Evolutionary conservation across 2,888 invertebrate genomes (phyloP).

Genomic region (Nemotelus pantherinus): DNA sequence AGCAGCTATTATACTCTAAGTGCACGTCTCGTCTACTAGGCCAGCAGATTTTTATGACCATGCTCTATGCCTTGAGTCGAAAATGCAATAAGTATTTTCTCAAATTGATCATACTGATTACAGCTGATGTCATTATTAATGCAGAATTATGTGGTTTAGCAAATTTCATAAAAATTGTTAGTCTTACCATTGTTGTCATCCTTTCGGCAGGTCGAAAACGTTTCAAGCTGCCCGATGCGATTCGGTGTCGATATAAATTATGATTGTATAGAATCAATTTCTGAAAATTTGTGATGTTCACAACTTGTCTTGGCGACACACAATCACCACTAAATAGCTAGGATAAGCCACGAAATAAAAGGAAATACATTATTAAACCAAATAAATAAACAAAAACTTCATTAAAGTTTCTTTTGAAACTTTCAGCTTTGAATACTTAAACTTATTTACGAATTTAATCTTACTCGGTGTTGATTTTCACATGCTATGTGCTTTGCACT

Average conservation of each 20-base stretch:
- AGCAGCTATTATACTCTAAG: too few relatives aligned
- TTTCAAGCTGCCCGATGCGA: constrained; percentile 27
- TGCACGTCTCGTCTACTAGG: too few relatives aligned
- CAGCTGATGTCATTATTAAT: too few relatives aligned
- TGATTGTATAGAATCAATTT: constrained; percentile 28
- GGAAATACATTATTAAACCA: not conserved
- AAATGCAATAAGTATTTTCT: too few relatives aligned
- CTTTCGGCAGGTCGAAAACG: constrained; percentile 32
- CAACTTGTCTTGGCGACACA: not conserved
- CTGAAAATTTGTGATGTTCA: constrained; percentile 19
- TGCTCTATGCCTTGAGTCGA: too few relatives aligned
- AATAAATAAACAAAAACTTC: not conserved
- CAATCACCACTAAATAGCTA: constrained; percentile 23
- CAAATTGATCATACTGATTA: too few relatives aligned
- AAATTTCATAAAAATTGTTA: too few relatives aligned
- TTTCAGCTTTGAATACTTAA: not conserved
- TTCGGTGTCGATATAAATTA: constrained; percentile 31
- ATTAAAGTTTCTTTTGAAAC: not conserved
- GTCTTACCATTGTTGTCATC: constrained; percentile 44
- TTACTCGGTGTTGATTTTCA: constrained; percentile 22
- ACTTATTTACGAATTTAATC: not conserved
- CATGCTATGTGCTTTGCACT: constrained; percentile 10
- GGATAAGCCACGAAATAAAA: not conserved
- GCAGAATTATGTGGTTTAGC: too few relatives aligned
- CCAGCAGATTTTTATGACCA: too few relatives aligned